Percentiles rank a stretch among this genome's conserved stretches.
These are phyloP conservation scores for Chiloscyllium plagiosum DNA, from an alignment of 2,113 vertebrate genomes.

Conservation along the genomic window DNA sequence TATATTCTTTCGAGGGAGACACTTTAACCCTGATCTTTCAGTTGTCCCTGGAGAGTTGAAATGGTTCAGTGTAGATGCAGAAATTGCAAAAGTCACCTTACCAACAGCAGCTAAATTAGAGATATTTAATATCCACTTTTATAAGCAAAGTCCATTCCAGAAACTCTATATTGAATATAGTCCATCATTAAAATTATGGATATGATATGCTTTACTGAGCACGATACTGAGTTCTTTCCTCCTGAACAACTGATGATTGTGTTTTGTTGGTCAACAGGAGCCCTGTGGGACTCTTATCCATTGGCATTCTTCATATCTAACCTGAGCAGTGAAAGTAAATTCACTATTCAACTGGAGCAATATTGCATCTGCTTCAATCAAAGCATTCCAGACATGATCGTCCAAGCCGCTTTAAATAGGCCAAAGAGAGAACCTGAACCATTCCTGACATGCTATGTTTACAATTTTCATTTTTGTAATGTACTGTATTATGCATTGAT, in stretches of 20 bases:
- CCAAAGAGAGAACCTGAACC: not conserved
- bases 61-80: no score
- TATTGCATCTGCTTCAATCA: not conserved
- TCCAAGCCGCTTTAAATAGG: not conserved
- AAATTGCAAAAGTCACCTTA: no score
- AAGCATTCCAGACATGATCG: not conserved
- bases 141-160: no score
- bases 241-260: not conserved
- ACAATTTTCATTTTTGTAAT: not conserved
- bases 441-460: no score
- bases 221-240: not conserved
- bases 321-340: not conserved
- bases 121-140: no score
- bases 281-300: not conserved
- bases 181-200: no score
- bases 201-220: no score
- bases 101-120: no score
- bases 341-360: not conserved
- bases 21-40: no score
- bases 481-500: not conserved
- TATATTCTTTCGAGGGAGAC: no score
- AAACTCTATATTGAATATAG: no score
- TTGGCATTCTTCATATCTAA: not conserved
- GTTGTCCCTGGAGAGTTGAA: no score
- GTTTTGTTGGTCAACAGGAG: not conserved